Evolutionary conservation across 92 coral and sea anemone genomes (phyloP).

Genomic region (Bergia puertoricense): DNA sequence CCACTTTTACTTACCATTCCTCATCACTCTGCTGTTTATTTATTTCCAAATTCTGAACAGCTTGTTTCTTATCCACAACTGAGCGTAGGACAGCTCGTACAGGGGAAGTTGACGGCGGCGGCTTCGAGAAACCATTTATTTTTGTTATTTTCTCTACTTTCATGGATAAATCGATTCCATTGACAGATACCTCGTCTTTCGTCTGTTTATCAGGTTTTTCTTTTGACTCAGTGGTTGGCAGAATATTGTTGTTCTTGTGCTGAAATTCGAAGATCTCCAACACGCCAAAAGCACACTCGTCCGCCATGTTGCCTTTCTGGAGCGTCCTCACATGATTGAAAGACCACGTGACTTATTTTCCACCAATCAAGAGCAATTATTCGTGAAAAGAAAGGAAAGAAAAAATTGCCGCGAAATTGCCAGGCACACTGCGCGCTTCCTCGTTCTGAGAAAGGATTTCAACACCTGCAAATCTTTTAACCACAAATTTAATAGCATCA

Average conservation of each 20-base stretch:
- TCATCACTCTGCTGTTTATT: constrained; percentile 22
- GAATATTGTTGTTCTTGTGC: constrained; percentile 20
- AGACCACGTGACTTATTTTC: constrained; percentile 39
- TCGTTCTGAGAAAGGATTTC: too few relatives aligned
- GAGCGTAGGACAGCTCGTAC: constrained; percentile 64
- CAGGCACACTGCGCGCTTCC: too few relatives aligned
- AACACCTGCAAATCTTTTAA: too few relatives aligned
- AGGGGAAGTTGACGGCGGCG: constrained; percentile 35
- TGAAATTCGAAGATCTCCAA: constrained; percentile 30
- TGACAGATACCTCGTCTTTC: constrained; percentile 1
- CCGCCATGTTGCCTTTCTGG: constrained; percentile 59
- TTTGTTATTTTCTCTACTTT: constrained; percentile 27
- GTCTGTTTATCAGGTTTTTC: constrained; percentile 1
- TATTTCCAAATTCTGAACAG: constrained; percentile 37
- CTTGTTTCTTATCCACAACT: constrained; percentile 56
- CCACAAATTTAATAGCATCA: not conserved
- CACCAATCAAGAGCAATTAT: constrained; percentile 36
- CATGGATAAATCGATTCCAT: not conserved
- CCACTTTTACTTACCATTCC: constrained; percentile 39
- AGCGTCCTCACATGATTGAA: constrained; percentile 38
- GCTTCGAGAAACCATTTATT: constrained; percentile 55
- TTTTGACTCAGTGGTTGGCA: constrained; percentile 35
- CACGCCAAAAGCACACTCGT: constrained; percentile 29
- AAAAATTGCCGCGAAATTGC: constrained; percentile 34
- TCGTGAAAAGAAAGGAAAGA: not conserved